Conservation (phyloP, 2,113 vertebrate genomes). For the Tonatia bakeri region DNA sequence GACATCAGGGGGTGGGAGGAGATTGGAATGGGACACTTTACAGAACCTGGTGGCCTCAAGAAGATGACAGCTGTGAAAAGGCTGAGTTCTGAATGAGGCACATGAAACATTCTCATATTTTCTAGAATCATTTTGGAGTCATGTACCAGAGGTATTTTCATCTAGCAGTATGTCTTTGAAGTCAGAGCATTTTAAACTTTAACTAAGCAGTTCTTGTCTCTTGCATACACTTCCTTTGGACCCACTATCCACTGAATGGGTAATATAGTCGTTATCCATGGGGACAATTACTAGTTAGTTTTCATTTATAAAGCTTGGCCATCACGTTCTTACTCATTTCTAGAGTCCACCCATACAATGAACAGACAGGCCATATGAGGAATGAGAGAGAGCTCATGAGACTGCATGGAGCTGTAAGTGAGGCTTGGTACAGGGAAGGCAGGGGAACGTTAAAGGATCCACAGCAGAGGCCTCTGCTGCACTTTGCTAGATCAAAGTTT, state of each 20-base stretch:
- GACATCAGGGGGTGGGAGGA: background rate
- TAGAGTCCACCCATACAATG: background rate
- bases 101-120: background rate
- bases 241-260: background rate
- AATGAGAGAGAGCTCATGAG: background rate
- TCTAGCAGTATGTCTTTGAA: background rate
- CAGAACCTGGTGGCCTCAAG: background rate
- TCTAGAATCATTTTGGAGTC: background rate
- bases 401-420: background rate
- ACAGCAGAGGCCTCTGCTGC: background rate
- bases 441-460: background rate
- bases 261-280: background rate
- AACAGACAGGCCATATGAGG: conserved; percentile 3
- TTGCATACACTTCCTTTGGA: background rate
- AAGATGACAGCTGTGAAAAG: background rate
- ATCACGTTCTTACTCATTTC: conserved; percentile 37
- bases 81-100: background rate
- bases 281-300: conserved; percentile 38
- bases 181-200: background rate
- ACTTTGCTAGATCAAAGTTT: background rate
- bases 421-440: background rate
- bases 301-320: conserved; percentile 18
- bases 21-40: background rate
- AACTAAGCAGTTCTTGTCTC: background rate
- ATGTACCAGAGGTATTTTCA: background rate